Evolutionary conservation across 2,888 invertebrate genomes (phyloP).

Genomic region (Drosophila mettleri): DNA sequence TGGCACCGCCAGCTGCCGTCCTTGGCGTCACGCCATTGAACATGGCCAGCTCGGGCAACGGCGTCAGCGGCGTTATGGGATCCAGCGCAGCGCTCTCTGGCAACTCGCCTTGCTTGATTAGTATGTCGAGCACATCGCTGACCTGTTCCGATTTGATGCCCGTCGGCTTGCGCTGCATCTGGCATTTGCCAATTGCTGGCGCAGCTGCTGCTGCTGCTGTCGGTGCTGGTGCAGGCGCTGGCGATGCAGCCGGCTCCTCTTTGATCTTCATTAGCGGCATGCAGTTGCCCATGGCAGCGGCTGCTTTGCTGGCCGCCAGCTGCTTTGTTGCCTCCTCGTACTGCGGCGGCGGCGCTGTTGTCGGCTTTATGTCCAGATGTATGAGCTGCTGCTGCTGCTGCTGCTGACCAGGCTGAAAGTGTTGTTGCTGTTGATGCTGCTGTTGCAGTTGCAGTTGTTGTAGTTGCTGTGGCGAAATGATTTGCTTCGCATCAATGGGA

Average conservation of each 20-base stretch:
- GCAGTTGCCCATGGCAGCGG: conserved; percentile 62
- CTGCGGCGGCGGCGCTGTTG: conserved; percentile 87
- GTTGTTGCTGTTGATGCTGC: conserved; percentile 70
- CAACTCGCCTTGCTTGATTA: conserved; percentile 96
- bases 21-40: conserved; percentile 56
- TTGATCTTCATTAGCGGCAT: conserved; percentile 78
- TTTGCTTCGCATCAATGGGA: conserved; percentile 81
- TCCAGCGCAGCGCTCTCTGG: conserved; percentile 89
- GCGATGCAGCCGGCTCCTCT: conserved; percentile 64
- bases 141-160: conserved; percentile 84
- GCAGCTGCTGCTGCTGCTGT: conserved; percentile 10
- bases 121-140: conserved; percentile 94
- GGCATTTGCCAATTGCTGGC: conserved; percentile 10
- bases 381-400: conserved; percentile 76
- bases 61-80: conserved; percentile 86
- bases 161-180: conserved; percentile 55
- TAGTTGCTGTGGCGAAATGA: conserved; percentile 75
- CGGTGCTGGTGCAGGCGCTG: conserved; percentile 37
- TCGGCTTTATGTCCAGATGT: conserved; percentile 85
- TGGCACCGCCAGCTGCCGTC: conserved; percentile 57
- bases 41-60: conserved; percentile 69
- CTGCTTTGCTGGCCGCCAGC: conserved; percentile 83
- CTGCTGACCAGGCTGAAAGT: conserved; percentile 76
- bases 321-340: conserved; percentile 90
- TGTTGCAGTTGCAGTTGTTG: conserved; percentile 83